These are phyloP conservation scores for Chrysochloris asiatica DNA, from an alignment of 2,113 vertebrate genomes.

Conservation along the genomic window DNA sequence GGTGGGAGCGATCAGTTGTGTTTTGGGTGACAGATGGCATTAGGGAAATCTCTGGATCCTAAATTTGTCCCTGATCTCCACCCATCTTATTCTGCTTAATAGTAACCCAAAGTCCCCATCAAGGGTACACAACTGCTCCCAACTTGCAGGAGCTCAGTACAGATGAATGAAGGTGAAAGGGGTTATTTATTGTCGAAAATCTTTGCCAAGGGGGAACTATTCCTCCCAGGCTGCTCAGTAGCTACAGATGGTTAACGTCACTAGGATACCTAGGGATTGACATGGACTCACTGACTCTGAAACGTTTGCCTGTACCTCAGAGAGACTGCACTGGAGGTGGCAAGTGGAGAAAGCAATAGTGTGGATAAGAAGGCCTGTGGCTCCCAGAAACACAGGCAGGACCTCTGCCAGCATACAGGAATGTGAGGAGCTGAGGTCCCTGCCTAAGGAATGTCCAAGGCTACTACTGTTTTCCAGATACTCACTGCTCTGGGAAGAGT, in stretches of 20 bases:
- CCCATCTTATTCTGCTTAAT: neutral
- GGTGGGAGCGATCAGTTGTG: neutral
- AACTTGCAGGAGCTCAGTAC: neutral
- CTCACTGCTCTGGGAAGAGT: conserved; percentile 94
- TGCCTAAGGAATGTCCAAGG: neutral
- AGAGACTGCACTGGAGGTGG: neutral
- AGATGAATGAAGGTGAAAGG: neutral
- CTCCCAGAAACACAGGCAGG: neutral
- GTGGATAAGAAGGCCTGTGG: neutral
- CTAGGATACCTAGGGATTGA: neutral
- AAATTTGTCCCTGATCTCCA: neutral
- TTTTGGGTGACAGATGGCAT: neutral
- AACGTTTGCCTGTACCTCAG: neutral
- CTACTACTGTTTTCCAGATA: neutral
- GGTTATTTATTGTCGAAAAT: too few species aligned
- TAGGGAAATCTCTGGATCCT: neutral
- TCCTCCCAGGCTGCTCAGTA: neutral
- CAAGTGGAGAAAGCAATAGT: neutral
- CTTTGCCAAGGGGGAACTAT: neutral
- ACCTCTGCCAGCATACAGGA: neutral
- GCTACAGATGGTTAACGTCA: neutral
- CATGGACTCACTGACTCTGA: neutral
- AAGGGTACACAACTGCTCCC: neutral
- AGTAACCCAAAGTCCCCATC: neutral
- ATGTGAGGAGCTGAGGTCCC: neutral